Evolutionary conservation across 2,888 invertebrate species (phyloP), one percentile per base, ranked within the genome.

Genomic region (Andrena flavipes): DNA sequence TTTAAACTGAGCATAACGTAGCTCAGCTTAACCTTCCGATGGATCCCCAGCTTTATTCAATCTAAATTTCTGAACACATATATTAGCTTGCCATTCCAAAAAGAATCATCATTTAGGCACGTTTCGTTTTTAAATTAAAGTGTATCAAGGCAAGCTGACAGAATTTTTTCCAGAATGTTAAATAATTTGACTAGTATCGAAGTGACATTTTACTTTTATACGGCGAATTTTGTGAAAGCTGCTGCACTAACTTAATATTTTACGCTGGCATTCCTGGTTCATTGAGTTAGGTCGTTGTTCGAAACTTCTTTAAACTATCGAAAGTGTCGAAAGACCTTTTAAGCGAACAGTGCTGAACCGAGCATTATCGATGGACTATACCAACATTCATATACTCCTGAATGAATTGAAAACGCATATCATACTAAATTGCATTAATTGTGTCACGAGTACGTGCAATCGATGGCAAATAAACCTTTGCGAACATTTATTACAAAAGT

Each of bases 201-300:
- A 20, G 54, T 54, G 54, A 54, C 54, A 20, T 54, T 54, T 54
- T 54, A 54, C 23, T 23, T 54, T 54, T 23, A 54, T 20, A 51
- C 20, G 2, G 16, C 16, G 42, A 42, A 42, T 42, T 42, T 16
- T 42, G 5, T 16, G 4, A 20, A 54, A 54, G 8, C n/a, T 54
- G 20, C 20, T 20, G 2, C 54, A 20, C 1, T 54, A 23, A 54
- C 54, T 2, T 23, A 54, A 23, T 54, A 20, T 20, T 54, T 54
- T 23, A 20, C 54, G 20, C 23, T 8, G 8, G 8, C 8, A 10
- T 20, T 20, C 23, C 54, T 3, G 20, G 54, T 8, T n/a, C 8
- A 56, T 56, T 8, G 26, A 26, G 23, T 56, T 56, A 54, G 8
- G 20, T n/a, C 20, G 54, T 20, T 54, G 23, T 20, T 23, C 23